These are phyloP conservation scores for Pterobdella sp. DNA, from an alignment of 2,888 invertebrate species.

Conservation along the genomic window DNA sequence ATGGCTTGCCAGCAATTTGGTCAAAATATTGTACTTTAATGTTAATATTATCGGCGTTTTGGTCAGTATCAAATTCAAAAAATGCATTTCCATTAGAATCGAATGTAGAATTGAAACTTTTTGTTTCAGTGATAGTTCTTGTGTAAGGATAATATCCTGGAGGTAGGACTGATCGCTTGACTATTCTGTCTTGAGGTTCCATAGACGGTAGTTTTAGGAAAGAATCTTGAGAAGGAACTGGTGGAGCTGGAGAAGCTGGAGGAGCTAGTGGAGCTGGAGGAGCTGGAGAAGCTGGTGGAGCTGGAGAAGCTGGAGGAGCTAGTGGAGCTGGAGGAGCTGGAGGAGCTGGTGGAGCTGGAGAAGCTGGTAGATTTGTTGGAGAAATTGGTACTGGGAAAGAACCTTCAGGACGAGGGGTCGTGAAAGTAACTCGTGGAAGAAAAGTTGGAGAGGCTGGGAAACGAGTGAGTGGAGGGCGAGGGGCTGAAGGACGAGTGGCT, in stretches of 20 bases:
- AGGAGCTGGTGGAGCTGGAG: not conserved
- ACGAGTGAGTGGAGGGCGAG: no score
- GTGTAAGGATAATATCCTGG: not conserved
- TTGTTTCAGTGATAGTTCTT: not conserved
- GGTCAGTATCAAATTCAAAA: constrained; percentile 5
- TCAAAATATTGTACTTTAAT: not conserved
- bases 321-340: not conserved
- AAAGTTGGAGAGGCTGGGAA: no score
- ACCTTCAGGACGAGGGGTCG: no score
- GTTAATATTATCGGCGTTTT: not conserved
- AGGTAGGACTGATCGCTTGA: not conserved
- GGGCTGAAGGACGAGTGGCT: no score
- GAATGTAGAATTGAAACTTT: not conserved
- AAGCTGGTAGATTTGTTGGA: not conserved
- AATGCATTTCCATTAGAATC: not conserved
- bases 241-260: not conserved
- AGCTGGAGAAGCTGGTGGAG: not conserved
- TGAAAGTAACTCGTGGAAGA: no score
- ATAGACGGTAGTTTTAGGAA: no score
- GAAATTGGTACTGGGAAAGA: no score
- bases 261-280: not conserved
- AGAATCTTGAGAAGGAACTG: not conserved
- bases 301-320: not conserved
- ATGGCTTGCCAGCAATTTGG: not conserved
- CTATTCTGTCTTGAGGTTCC: no score